These are phyloP conservation scores for Trogon surrucura DNA, from an alignment of 2,113 vertebrate species.

Conservation along the genomic window DNA sequence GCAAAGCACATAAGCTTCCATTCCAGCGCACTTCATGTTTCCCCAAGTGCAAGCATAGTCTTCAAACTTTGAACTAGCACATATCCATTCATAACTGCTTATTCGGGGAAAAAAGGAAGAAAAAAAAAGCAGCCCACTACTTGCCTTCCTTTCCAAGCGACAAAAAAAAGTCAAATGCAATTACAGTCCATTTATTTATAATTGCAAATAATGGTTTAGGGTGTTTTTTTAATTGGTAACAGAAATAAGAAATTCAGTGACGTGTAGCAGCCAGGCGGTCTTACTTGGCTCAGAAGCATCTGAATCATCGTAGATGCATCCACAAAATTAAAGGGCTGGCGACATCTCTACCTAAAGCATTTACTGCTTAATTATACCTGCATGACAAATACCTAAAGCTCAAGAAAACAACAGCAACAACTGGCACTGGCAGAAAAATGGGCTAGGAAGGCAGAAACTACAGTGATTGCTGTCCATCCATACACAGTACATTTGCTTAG, in stretches of 20 bases:
- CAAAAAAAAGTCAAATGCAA: background rate
- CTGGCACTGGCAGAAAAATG: background rate
- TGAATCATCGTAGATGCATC: background rate
- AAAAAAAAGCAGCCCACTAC: background rate
- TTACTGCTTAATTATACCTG: background rate
- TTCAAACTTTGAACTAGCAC: background rate
- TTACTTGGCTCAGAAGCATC: background rate
- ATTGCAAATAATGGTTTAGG: background rate
- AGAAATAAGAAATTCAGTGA: background rate
- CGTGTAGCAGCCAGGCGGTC: background rate
- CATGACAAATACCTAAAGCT: background rate
- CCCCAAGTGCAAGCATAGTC: background rate
- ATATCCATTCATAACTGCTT: background rate
- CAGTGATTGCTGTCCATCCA: background rate
- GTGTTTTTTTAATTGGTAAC: background rate
- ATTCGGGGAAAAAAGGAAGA: background rate
- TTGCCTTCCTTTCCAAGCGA: background rate
- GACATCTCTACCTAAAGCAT: background rate
- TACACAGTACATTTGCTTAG: background rate
- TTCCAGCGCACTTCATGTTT: background rate
- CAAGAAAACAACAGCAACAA: background rate
- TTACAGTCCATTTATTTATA: background rate
- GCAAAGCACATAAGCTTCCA: background rate
- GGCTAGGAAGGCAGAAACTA: background rate
- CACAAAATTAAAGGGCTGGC: background rate